Base-by-base conservation (phyloP, 2,888 invertebrate species). In the Macrophya annulata region DNA sequence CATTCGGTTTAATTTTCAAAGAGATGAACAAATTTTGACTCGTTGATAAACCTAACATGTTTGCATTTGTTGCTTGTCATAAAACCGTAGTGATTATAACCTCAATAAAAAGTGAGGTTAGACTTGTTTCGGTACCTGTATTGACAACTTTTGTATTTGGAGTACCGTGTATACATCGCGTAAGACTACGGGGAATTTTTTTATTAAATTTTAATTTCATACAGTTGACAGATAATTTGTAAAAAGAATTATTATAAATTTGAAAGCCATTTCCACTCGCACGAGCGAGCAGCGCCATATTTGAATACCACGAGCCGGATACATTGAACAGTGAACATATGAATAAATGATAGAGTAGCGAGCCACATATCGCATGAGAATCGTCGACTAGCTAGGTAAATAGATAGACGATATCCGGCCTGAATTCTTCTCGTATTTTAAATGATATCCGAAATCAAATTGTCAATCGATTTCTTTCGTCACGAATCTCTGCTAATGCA, bases 201-300 rank as follows among this genome's bases (percentile, higher is more conserved):
- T 17, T 62, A 25, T 83, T 10, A 15, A 83, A 48, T 51, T 74
- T 86, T 4, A 31, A 81, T 1, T 21, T 21, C 55, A 65, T 85
- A 82, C 72, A 81, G 21, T 45, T 55, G 8, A 17, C 37, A 1
- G 62, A 71, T 55, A 86, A 87, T 82, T 85, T 87, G 4, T 79
- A 68, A 87, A 88, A 89, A 87, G 85, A 89, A 86, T 89, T 89
- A 86, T 87, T 90, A 59, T 88, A 88, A 74, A 90, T 86, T 43
- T 89, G 87, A 84, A 82, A 86, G 79, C 87, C 51, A 84, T 88
- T 89, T 59, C 86, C 85, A 45, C 86, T 89, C 31, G 84, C 86
- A 86, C 91, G 89, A 84, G 85, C 85, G 59, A 90, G 86, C 72
- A 90, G 87, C 86, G 91, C 90, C 91, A 91, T 91, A 87, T 87